phyloP scores from a whole-genome alignment of 2,888 invertebrate species.

The Ormyrus nitidulus region DNA sequence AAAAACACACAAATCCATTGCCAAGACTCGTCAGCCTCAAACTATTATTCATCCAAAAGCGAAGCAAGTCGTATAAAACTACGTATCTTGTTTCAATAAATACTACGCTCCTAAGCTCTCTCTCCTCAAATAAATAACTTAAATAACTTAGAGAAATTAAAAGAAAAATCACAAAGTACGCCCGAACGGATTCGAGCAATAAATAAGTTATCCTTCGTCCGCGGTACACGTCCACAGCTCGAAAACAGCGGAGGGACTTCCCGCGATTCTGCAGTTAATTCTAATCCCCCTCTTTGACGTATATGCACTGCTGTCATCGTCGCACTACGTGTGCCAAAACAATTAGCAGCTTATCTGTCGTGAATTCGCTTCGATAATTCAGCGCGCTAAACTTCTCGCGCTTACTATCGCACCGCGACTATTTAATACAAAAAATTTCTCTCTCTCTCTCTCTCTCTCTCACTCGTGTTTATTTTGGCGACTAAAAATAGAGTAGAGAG shows the following conservation, averaged over 20 bases:
- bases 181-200: slow-evolving; percentile 22
- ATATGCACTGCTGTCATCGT: background rate
- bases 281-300: background rate
- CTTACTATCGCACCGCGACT: background rate
- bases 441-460: too few relatives aligned
- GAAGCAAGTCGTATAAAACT: slow-evolving; percentile 33
- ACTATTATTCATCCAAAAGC: background rate
- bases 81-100: slow-evolving; percentile 22
- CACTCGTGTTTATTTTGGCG: too few relatives aligned
- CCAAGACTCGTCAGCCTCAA: background rate
- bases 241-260: slow-evolving; percentile 15
- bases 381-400: background rate
- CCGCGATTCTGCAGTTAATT: slow-evolving; percentile 13
- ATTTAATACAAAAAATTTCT: background rate
- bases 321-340: slow-evolving; percentile 5
- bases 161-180: slow-evolving; percentile 38
- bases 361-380: background rate
- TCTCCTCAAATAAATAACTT: slow-evolving; percentile 36
- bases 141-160: slow-evolving; percentile 11
- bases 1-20: background rate
- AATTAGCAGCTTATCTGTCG: slow-evolving; percentile 31
- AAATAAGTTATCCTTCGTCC: slow-evolving; percentile 20
- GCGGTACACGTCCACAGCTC: background rate
- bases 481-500: too few relatives aligned
- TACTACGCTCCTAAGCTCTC: slow-evolving; percentile 14